Conservation (phyloP, 2,113 vertebrate species). For the Prionailurus bengalensis region DNA sequence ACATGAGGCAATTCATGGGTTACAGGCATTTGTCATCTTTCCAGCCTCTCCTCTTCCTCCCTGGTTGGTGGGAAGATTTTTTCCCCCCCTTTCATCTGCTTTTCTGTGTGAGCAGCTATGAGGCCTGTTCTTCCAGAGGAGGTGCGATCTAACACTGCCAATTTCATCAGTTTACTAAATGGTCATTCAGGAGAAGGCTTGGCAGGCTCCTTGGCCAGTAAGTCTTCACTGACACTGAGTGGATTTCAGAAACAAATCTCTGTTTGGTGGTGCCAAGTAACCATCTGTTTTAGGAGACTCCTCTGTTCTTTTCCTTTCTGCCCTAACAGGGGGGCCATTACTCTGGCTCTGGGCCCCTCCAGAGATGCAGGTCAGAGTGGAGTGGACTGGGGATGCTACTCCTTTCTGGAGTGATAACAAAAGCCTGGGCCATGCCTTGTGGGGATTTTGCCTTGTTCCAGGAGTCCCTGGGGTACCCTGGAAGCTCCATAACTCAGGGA, state of each 20-base stretch:
- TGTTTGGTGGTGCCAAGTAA: background rate
- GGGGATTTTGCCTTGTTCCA: background rate
- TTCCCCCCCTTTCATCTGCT: background rate
- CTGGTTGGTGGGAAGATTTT: background rate
- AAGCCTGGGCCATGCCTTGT: background rate
- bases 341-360: background rate
- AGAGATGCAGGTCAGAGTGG: background rate
- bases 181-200: conserved; percentile 41
- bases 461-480: accelerated
- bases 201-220: background rate
- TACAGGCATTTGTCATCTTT: background rate
- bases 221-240: background rate
- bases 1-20: background rate
- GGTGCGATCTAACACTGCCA: background rate
- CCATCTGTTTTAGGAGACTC: background rate
- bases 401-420: background rate
- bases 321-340: background rate
- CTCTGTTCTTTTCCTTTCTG: conserved; percentile 11
- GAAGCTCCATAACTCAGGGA: background rate
- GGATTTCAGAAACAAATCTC: conserved; percentile 11
- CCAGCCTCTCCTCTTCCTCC: background rate
- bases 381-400: background rate
- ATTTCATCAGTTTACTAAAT: conserved; percentile 32
- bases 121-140: background rate
- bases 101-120: background rate